Base-by-base conservation (phyloP, 2,113 vertebrate species). In the Acrocephalus arundinaceus region DNA sequence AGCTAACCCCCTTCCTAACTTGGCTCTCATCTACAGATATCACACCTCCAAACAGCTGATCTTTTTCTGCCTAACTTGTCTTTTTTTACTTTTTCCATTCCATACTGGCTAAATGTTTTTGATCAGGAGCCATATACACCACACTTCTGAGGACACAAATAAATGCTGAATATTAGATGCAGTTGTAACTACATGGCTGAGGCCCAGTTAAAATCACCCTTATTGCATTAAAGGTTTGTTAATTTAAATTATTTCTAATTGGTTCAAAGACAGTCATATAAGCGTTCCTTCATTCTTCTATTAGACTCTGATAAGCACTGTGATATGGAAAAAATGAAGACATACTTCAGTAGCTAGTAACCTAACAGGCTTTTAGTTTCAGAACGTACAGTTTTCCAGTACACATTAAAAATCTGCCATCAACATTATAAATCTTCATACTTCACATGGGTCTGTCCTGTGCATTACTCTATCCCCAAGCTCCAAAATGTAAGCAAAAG, bases 31-130 rank as follows among this genome's bases (percentile, higher is more conserved):
- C 73, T 94, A 84, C 49, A 95, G 41, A 90, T 72, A 95, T 96
- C 85, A 93, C 94, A 97, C 96, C 88, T 96, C 84, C 77, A 79
- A 93, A 94, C 96, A 96, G 96, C 96, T 97, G 94, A 96, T 94
- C 61, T 92, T 96, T 97, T 94, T 96, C 96, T 93, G 85, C 41
- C 76, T 75, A 90, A 89, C 85, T 93, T 91, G 43, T 41, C 62
- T 68, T 74, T 70, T 68, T 61, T 43, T 58, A 16, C 31, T 55
- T 49, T 41, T 23, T 25, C 58, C 49, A 84, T 90, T 87, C 61
- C 28, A 71, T 6, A 2, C 73, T 81, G 52, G 68, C 61, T 95
- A 80, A 73, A 94, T 78, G 86, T 35, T 94, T 95, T 95, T 96
- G 80, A 96, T 95, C 96, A 92, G 70, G 43, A 94, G 58, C 58